Percentiles rank a stretch among this genome's conserved stretches.
phyloP scores from a whole-genome alignment of 2,113 vertebrate species.

The Clupea harengus region DNA sequence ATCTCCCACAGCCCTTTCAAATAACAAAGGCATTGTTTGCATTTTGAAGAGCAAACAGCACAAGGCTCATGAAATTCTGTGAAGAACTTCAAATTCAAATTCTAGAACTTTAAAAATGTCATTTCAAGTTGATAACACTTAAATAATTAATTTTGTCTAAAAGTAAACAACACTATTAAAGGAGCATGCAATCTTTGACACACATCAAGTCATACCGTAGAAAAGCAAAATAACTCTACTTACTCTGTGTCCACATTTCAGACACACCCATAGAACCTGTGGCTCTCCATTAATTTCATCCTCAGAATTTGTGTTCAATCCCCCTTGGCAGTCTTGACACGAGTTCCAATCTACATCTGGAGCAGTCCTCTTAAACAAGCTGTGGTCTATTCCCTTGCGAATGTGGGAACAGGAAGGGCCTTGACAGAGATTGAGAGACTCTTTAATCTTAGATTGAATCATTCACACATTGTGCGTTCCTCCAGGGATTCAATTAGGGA shows the following conservation, averaged over 20 bases:
- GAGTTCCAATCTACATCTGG: constrained; percentile 72
- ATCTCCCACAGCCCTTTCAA: constrained; percentile 85
- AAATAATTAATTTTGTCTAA: not conserved
- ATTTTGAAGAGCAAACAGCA: not conserved
- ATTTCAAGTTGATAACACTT: too few species aligned
- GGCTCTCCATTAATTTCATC: constrained; percentile 68
- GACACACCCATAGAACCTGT: constrained; percentile 83
- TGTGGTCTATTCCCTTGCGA: constrained; percentile 84
- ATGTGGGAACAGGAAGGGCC: constrained; percentile 81
- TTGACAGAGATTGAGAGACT: constrained; percentile 44
- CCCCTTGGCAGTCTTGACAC: constrained; percentile 85
- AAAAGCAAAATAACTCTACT: constrained; percentile 29
- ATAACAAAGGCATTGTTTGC: not conserved
- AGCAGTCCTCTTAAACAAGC: constrained; percentile 78
- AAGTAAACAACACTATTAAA: not conserved
- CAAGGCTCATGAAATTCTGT: not conserved
- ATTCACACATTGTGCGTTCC: not conserved
- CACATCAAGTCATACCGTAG: not conserved
- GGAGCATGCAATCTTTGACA: not conserved
- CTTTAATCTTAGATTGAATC: not conserved
- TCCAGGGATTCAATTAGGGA: not conserved
- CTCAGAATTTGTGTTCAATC: constrained; percentile 50
- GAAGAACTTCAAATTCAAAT: too few species aligned
- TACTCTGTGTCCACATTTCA: constrained; percentile 95
- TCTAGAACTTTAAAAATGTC: too few species aligned